phyloP scores from a whole-genome alignment of 2,888 invertebrate species.

The Rhodophaea formosa region DNA sequence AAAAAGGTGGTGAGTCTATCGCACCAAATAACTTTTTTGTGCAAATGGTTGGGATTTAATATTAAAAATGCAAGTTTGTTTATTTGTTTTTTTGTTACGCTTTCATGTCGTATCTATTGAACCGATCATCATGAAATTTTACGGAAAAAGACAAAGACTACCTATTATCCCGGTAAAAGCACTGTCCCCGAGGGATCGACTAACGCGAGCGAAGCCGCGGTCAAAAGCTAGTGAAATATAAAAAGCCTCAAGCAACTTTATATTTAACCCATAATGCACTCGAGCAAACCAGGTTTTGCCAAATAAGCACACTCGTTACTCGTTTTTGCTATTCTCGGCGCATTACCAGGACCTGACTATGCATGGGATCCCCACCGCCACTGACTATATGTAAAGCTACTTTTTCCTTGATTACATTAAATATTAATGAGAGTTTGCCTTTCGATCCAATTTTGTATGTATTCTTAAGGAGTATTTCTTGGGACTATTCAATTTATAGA shows the following conservation, averaged over 20 bases:
- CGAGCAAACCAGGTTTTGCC: slow-evolving; percentile 3
- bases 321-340: slow-evolving; percentile 2
- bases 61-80: too few species aligned
- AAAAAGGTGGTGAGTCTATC: too few species aligned
- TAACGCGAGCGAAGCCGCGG: too few species aligned
- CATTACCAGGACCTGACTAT: background rate
- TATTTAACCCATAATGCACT: background rate
- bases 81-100: too few species aligned
- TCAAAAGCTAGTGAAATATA: too few species aligned
- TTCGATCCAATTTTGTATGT: background rate
- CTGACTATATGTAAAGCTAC: slow-evolving; percentile 6
- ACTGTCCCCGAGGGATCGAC: too few species aligned
- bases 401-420: slow-evolving; percentile 6
- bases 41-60: too few species aligned
- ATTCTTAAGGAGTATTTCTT: background rate
- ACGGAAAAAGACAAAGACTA: too few species aligned
- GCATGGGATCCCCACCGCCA: background rate
- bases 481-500: background rate
- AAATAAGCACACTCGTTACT: slow-evolving; percentile 5
- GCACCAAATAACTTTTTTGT: too few species aligned
- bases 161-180: too few species aligned
- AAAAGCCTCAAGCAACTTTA: background rate
- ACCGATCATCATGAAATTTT: too few species aligned
- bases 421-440: slow-evolving; percentile 3
- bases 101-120: too few species aligned